Base-by-base conservation (phyloP, 2,797 vertebrate genomes). In the Atherinosoma microstoma region DNA sequence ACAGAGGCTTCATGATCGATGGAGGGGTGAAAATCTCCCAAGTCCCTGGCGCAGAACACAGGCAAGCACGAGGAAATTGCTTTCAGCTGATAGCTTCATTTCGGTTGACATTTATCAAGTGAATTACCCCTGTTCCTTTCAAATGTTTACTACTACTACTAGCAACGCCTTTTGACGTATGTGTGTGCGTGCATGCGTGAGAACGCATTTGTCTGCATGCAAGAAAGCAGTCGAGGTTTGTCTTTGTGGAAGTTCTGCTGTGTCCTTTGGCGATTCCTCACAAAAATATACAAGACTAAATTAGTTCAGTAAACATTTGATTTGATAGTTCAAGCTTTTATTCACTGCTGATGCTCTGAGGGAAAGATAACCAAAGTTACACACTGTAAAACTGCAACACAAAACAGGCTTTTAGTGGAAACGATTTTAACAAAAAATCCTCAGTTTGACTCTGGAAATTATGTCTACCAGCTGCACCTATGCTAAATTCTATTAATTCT, bases 1-100 rank as follows among this genome's bases (percentile, higher is more conserved):
- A 96, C 92, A 84, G 86, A 93, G 95, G 94, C 91, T 96, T 88
- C 95, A 94, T 98, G 97, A 99, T 99, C 96, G 97, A 99, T 98
- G 97, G 95, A 96, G 94, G 95, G 95, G 96, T 96, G 96, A 96
- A 97, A 96, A 95, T 96, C 96, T 94, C 62, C 84, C 86, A 78
- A 94, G 95, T 96, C 95, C 93, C 94, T 95, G 95, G 96, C 94
- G 89, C 87, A 93, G 93, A 94, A 93, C 92, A 87, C 89, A 85
- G 94, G 93, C 94, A 49, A 91, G 93, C 92, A 86, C 86, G 36
- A 90, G 95, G 94, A 98, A 97, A 98, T 97, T 97, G 96, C 96
- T 98, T 97, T 98, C 97, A 98, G 96, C 96, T 97, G 94, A 97
- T 97, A 93, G 93, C 94, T 95, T 93, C 89, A 94, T 96, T 96